phyloP scores from a whole-genome alignment of 2,797 vertebrate genomes.

The Iguana delicatissima region DNA sequence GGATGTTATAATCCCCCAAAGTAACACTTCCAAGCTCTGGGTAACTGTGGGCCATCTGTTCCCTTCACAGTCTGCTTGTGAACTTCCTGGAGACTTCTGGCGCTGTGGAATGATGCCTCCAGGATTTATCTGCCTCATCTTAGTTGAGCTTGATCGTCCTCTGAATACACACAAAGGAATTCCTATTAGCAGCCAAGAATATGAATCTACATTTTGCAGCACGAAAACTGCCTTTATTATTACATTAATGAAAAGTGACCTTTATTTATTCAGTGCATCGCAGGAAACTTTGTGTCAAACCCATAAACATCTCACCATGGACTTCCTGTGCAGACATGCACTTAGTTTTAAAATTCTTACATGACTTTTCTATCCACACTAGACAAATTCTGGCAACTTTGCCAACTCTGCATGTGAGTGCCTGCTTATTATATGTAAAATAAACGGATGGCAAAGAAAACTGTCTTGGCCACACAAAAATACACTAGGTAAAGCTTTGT shows the following conservation, averaged over 20 bases:
- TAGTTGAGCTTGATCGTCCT: neutral
- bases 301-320: neutral
- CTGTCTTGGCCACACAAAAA: neutral
- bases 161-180: neutral
- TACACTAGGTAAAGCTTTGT: neutral
- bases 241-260: neutral
- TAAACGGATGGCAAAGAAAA: slow-evolving; percentile 24
- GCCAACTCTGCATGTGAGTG: neutral
- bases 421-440: slow-evolving; percentile 2
- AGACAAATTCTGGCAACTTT: slow-evolving; percentile 1
- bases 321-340: neutral
- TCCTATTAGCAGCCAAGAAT: neutral
- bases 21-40: neutral
- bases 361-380: slow-evolving; percentile 7
- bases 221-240: neutral
- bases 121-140: neutral
- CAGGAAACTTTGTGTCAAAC: neutral
- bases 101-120: neutral
- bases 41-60: neutral
- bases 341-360: slow-evolving; percentile 4
- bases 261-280: neutral
- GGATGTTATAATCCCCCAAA: neutral
- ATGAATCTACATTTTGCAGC: slow-evolving; percentile 1
- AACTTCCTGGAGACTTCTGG: neutral
- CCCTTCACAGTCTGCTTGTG: neutral